Conservation (phyloP, 2,113 vertebrate species). For the Leptodactylus fuscus region DNA sequence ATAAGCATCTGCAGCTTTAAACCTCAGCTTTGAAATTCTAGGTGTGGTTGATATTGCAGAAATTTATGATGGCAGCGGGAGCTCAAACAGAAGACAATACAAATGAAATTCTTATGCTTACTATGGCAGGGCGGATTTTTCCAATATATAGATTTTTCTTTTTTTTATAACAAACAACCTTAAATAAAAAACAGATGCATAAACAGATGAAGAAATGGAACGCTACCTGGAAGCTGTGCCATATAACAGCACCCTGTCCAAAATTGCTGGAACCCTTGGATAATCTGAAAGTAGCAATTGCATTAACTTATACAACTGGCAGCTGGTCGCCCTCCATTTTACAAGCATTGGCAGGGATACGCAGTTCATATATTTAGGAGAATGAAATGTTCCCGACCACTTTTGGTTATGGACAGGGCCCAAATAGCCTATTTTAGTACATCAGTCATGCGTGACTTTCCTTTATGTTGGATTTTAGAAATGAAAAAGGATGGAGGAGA, state of each 20-base stretch:
- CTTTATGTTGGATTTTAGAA: constrained; percentile 39
- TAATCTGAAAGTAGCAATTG: constrained; percentile 33
- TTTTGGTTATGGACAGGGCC: constrained; percentile 33
- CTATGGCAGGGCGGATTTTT: not conserved
- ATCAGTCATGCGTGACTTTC: constrained; percentile 42
- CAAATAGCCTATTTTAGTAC: constrained; percentile 49
- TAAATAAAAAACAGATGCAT: constrained; percentile 48
- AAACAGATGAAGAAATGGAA: constrained; percentile 39
- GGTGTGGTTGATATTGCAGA: constrained; percentile 27
- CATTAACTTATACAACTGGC: constrained; percentile 53
- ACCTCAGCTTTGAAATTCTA: not conserved
- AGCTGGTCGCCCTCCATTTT: constrained; percentile 40
- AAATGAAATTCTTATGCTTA: constrained; percentile 29
- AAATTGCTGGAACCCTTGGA: constrained; percentile 23
- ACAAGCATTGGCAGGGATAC: constrained; percentile 38
- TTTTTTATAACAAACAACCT: constrained; percentile 31
- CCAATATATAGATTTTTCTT: constrained; percentile 25
- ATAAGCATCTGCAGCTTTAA: constrained; percentile 4
- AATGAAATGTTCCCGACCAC: constrained; percentile 52
- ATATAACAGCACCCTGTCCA: constrained; percentile 6
- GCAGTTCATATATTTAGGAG: constrained; percentile 35
- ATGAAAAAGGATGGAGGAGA: constrained; percentile 14
- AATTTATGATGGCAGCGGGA: constrained; percentile 30
- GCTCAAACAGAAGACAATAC: constrained; percentile 18
- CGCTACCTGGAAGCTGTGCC: constrained; percentile 9